Percentiles rank a stretch among this genome's conserved stretches.
Evolutionary conservation across 2,113 vertebrate species (phyloP).

Genomic region (Chelonoidis abingdonii): DNA sequence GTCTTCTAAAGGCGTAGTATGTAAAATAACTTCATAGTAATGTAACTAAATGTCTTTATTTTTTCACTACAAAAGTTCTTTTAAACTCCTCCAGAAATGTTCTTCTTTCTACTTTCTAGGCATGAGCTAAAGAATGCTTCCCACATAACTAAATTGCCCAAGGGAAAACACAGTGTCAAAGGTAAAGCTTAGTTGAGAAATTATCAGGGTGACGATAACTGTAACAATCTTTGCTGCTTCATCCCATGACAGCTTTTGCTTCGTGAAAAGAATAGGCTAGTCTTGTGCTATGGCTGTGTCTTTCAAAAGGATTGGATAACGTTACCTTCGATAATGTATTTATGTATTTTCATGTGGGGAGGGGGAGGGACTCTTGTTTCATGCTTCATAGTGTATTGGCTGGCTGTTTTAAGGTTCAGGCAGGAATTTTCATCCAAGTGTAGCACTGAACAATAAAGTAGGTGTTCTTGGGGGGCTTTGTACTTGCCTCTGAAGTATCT

Average conservation of each 20-base stretch:
- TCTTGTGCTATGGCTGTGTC: not conserved
- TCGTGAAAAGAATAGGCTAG: not conserved
- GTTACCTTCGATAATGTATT: not conserved
- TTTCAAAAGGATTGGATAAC: not conserved
- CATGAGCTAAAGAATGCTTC: constrained; percentile 96
- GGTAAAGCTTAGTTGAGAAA: constrained; percentile 78
- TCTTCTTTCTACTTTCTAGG: constrained; percentile 77
- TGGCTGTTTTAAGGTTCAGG: not conserved
- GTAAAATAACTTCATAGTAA: not conserved
- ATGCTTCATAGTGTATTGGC: not conserved
- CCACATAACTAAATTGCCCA: constrained; percentile 94
- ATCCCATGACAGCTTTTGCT: not conserved
- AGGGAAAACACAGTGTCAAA: constrained; percentile 99
- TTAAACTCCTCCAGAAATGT: not conserved
- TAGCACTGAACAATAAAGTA: not conserved
- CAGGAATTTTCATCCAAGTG: not conserved
- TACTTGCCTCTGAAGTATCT: not conserved
- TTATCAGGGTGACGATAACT: not conserved
- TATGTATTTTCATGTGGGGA: not conserved
- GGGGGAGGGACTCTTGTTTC: not conserved
- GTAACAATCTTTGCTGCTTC: not conserved
- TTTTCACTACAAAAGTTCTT: not conserved
- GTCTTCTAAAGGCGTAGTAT: not conserved
- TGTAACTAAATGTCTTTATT: not conserved
- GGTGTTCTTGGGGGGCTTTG: not conserved